Base-by-base conservation (phyloP, 2,888 invertebrate species). In the Sinohyriopsis cumingii region DNA sequence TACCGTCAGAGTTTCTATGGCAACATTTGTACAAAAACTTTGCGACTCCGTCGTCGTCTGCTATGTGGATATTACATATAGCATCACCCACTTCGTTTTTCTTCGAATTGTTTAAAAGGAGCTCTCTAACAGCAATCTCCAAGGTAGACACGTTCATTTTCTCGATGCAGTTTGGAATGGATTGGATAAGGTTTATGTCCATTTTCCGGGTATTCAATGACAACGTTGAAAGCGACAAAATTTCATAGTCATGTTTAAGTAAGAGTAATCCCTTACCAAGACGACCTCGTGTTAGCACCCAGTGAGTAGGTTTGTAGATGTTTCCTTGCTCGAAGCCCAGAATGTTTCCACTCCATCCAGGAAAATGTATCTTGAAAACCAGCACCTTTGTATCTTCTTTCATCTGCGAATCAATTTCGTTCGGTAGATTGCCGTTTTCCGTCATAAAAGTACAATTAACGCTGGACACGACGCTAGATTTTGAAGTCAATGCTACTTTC, bases 231-330 rank as follows among this genome's bases (percentile, higher is more conserved):
- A 87, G 67, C 1, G 86, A 86, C 33, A 85, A 71, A 1, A 84
- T 67, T 55, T 83, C 84, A 68, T 84, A 88, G 69, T 85, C 82
- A 22, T 85, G 83, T 24, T 82, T 76, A 59, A 87, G 74, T 28
- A 86, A 78, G 63, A 88, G 67, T 33, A 88, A 74, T 15, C 82
- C 82, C 20, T 78, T 73, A 1, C 86, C 87, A 59, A 86, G 86
- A 5, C 75, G 71, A 20, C 82, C 77, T 5, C 78, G 75, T 12
- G 82, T 77, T 7, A 82, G 76, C 19, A 77, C 76, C 86, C 87
- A 87, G 61, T 63, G 73, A 20, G 75, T 70, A 5, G 78, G 78
- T 63, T 67, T 76, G 54, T 76, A 78, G 56, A 76, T 45, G 4
- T n/a, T 18, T 7, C 68, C 69, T n/a, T 70, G 54, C 18, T 62